Evolutionary conservation across 2,113 vertebrate genomes (phyloP).

Genomic region (Rhabdomys dilectus): DNA sequence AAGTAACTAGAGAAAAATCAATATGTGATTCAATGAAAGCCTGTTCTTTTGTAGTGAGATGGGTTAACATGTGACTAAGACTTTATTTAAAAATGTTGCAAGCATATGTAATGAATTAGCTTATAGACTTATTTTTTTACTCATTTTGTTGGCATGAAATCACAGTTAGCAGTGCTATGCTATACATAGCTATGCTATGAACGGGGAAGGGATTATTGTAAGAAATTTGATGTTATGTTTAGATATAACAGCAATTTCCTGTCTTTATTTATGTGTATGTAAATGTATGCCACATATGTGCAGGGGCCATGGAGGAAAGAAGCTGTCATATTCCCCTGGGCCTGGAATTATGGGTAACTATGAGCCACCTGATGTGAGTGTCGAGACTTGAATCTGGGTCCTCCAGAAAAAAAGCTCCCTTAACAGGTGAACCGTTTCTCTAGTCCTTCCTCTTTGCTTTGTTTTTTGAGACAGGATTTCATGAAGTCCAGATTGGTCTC

Average conservation of each 20-base stretch:
- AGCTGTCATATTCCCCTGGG: neutral
- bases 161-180: neutral
- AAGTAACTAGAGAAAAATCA: conserved; percentile 25
- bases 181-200: conserved; percentile 2
- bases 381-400: no score
- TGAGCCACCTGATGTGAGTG: neutral
- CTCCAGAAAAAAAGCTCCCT: neutral
- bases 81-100: conserved; percentile 54
- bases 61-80: conserved; percentile 42
- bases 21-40: neutral
- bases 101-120: conserved; percentile 12
- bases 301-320: neutral
- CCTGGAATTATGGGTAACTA: neutral
- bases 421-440: neutral
- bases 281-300: neutral
- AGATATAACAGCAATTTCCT: neutral
- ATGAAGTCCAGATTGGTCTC: neutral
- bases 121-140: conserved; percentile 35
- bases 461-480: neutral
- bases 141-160: conserved; percentile 20
- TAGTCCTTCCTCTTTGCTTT: neutral
- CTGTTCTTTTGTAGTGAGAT: conserved; percentile 12
- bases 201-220: conserved; percentile 14
- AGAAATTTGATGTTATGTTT: neutral
- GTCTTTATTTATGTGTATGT: neutral